phyloP scores from a whole-genome alignment of 1,140 invertebrate genomes.

The Charaxes varanes region DNA sequence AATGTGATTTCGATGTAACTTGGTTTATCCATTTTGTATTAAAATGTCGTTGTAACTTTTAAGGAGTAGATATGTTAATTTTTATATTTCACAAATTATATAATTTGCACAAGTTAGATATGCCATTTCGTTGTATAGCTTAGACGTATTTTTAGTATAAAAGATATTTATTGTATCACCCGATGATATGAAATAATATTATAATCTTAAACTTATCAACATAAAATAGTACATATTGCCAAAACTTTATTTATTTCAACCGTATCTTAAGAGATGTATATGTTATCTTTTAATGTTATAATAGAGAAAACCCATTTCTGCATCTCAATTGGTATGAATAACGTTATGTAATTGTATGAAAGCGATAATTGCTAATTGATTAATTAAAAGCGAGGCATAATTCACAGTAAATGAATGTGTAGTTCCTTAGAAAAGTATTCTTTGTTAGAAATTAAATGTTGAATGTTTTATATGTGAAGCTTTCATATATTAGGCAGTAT shows the following conservation, averaged over 20 bases:
- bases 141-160: constrained; percentile 9
- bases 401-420: constrained; percentile 32
- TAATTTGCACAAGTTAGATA: constrained; percentile 11
- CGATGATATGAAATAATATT: constrained; percentile 4
- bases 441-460: constrained; percentile 53
- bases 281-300: no score
- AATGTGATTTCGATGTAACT: not conserved
- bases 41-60: no score
- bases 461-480: constrained; percentile 17
- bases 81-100: not conserved
- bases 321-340: no score
- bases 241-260: no score
- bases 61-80: no score
- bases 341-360: not conserved
- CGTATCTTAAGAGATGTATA: no score
- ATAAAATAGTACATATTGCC: constrained; percentile 4
- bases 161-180: constrained; percentile 5
- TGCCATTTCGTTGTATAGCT: constrained; percentile 6
- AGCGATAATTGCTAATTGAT: constrained; percentile 4
- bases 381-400: constrained; percentile 3
- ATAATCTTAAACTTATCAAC: not conserved
- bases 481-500: constrained; percentile 28
- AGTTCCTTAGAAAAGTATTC: constrained; percentile 36
- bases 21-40: not conserved
- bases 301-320: no score